Conservation (phyloP, 2,888 invertebrate species). For the Epiblema foenella region DNA sequence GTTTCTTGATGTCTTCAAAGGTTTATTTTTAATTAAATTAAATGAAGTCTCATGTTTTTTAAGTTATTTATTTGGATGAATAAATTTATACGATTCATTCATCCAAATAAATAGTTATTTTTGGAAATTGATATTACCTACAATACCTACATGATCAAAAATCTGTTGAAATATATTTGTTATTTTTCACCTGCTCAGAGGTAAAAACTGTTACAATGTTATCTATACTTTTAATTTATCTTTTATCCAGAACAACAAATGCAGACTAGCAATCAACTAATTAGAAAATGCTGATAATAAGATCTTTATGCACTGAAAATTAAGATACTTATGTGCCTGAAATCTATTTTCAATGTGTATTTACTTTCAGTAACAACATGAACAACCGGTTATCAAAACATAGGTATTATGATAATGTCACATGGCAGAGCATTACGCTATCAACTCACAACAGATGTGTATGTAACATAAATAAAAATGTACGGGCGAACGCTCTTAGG, state of each 20-base stretch:
- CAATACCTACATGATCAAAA: too few species aligned
- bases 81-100: too few species aligned
- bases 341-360: not conserved
- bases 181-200: too few species aligned
- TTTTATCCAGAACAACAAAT: not conserved
- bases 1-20: not conserved
- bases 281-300: too few species aligned
- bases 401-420: slow-evolving; percentile 1
- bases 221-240: not conserved
- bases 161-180: too few species aligned
- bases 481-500: not conserved
- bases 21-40: not conserved
- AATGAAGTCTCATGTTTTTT: not conserved
- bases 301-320: not conserved
- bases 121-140: too few species aligned
- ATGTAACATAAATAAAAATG: slow-evolving; percentile 7
- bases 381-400: slow-evolving; percentile 21
- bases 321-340: not conserved
- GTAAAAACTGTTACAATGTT: too few species aligned
- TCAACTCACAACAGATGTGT: slow-evolving; percentile 31
- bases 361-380: slow-evolving; percentile 8
- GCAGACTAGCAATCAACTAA: too few species aligned
- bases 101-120: too few species aligned
- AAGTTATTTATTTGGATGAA: not conserved
- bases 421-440: slow-evolving; percentile 4